Conservation (phyloP, 2,888 invertebrate genomes). For the Xestia sexstrigata region DNA sequence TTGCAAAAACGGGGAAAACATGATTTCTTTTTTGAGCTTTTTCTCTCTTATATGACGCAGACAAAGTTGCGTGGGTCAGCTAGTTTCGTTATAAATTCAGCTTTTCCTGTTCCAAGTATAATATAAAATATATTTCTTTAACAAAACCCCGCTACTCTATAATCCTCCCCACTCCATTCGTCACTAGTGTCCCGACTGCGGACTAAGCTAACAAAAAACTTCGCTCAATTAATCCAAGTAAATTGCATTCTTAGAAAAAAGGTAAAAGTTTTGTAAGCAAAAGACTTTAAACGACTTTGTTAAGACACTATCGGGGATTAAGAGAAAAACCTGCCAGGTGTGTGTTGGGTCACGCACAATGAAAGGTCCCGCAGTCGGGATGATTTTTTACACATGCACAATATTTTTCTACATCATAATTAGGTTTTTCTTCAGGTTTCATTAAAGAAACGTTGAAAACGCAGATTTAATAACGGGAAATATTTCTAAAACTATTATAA, state of each 20-base stretch:
- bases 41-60: too few species aligned
- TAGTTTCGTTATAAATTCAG: neutral
- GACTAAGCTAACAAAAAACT: slow-evolving; percentile 55
- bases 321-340: slow-evolving; percentile 39
- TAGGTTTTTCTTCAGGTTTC: too few species aligned
- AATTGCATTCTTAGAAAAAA: slow-evolving; percentile 59
- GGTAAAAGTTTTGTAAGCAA: slow-evolving; percentile 32
- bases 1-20: too few species aligned
- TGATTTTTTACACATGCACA: neutral
- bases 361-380: neutral
- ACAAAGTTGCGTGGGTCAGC: too few species aligned
- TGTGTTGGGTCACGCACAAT: too few species aligned
- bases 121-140: neutral
- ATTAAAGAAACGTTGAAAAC: too few species aligned
- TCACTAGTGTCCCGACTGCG: slow-evolving; percentile 15
- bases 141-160: neutral
- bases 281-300: slow-evolving; percentile 60
- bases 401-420: too few species aligned
- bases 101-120: too few species aligned
- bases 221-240: slow-evolving; percentile 63
- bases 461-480: too few species aligned
- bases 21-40: too few species aligned
- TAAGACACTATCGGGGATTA: slow-evolving; percentile 54
- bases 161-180: slow-evolving; percentile 10
- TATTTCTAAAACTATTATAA: neutral